Evolutionary conservation across 2,797 vertebrate genomes (phyloP), one percentile per base, ranked within the genome.

Genomic region (Aselliscus stoliczkanus): DNA sequence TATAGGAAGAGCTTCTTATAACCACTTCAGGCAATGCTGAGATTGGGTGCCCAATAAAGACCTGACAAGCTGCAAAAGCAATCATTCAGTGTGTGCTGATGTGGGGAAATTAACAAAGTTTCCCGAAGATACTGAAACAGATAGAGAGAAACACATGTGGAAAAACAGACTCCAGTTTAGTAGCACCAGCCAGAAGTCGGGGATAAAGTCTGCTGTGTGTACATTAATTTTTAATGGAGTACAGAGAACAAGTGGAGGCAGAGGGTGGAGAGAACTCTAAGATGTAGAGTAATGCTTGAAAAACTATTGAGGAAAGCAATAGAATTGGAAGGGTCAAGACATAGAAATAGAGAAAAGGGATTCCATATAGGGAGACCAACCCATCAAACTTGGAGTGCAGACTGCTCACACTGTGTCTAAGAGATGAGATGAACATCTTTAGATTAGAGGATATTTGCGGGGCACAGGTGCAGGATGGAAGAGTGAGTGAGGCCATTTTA

Each of bases 1-100:
- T 34, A 79, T 0, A 84, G 27, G 15, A 80, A 84, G 58, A 94
- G 69, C 37, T 50, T 89, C 64, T 96, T n/a, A 94, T 86, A 95
- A 52, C 6, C 12, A 62, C 92, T 92, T 65, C 87, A 94, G 69
- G 42, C 42, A 72, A 79, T 64, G 56, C 42, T 80, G 17, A 18
- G 64, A 91, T 62, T 86, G 72, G 27, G 44, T 44, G n/a, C 37
- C 92, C 88, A 75, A 7, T 37, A 80, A 39, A 96, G 58, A 52
- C 52, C 65, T 81, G 87, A 89, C 23, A 91, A 69, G n/a, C n/a
- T 77, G 9, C 42, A 87, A 65, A 93, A 94, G 54, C 81, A 82
- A 92, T 80, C 80, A 81, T 39, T 89, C 54, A 27, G 21, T 86
- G 80, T 47, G 9, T 90, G 65, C 25, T 70, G 88, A 92, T 21